phyloP scores from a whole-genome alignment of 2,797 vertebrate genomes.

The Gorsachius magnificus region DNA sequence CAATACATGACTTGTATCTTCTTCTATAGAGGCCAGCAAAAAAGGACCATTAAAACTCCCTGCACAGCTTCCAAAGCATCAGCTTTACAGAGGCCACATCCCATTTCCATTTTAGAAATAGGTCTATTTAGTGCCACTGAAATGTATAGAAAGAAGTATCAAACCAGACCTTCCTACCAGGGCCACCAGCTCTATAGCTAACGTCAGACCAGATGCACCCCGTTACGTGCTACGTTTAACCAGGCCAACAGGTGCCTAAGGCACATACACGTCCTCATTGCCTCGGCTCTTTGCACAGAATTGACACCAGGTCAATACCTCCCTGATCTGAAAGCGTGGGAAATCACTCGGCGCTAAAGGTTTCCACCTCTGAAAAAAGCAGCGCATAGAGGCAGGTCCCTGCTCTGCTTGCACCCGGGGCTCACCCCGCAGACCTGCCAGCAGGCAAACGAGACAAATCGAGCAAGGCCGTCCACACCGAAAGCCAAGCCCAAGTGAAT shows the following conservation, averaged over 20 bases:
- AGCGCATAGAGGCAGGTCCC: background rate
- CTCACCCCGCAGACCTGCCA: background rate
- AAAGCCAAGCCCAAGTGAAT: background rate
- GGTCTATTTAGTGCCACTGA: background rate
- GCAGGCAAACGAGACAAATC: background rate
- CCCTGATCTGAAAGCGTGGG: background rate
- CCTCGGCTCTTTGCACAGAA: background rate
- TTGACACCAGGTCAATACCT: background rate
- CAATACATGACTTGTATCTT: background rate
- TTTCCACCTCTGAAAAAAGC: background rate
- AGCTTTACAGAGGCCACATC: background rate
- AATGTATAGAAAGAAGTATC: background rate
- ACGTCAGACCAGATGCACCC: background rate
- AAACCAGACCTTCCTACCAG: background rate
- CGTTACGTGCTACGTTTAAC: background rate
- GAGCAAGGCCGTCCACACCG: rapidly evolving
- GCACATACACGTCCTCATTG: background rate
- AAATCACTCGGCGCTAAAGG: background rate
- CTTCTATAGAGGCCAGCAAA: background rate
- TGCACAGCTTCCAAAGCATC: background rate
- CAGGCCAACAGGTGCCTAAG: constrained; percentile 54
- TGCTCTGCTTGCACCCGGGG: background rate
- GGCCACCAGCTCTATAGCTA: background rate
- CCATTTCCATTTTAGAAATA: background rate
- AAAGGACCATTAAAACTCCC: background rate